Evolutionary conservation across 2,113 vertebrate genomes (phyloP), one percentile per base, ranked within the genome.

Genomic region (Edolisoma coerulescens): DNA sequence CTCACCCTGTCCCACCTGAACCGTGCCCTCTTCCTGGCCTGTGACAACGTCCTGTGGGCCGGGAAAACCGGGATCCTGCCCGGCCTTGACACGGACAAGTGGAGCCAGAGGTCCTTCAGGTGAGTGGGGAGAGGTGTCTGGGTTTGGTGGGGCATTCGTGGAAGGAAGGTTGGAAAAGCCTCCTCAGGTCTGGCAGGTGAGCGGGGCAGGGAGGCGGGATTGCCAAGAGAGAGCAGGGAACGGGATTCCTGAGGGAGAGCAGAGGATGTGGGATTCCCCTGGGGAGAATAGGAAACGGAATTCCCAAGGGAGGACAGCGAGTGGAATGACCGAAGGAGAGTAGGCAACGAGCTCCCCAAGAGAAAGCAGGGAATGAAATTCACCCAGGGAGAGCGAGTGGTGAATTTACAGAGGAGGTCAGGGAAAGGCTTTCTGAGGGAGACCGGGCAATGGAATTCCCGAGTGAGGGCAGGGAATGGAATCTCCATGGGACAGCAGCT

Each of bases 41-140:
- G 99, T 6, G 99, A 99, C 96, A 99, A 99, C 33, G 95, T 99
- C 33, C 97, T 99, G 33, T 99, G 99, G 99, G 98, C 98, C 0
- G 99, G 98, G 5, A 99, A 98, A 74, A 96, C 95, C 0, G 99
- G 99, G 16, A 79, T 99, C 7, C 78, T 98, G 67, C 97, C 98
- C 3, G 35, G 68, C 14, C 95, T 99, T 75, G 99, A 99, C 96
- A 98, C 98, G 79, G 97, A 99, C 30, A 99, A 99, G 79, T 99
- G 99, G 99, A 98, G 98, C 86, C 99, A 99, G 85, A 98, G 99
- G 7, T 98, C 99, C 1, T 99, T 99, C 98, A 98, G 99, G 99
- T 99, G 93, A 80, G 97, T 6, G 13, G 8, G 57, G 26, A 37
- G 35, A 15, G 20, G 54, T 11, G 35, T 5, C 18, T n/a, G 53